phyloP scores from a whole-genome alignment of 2,797 vertebrate species.

The Onychomys torridus region DNA sequence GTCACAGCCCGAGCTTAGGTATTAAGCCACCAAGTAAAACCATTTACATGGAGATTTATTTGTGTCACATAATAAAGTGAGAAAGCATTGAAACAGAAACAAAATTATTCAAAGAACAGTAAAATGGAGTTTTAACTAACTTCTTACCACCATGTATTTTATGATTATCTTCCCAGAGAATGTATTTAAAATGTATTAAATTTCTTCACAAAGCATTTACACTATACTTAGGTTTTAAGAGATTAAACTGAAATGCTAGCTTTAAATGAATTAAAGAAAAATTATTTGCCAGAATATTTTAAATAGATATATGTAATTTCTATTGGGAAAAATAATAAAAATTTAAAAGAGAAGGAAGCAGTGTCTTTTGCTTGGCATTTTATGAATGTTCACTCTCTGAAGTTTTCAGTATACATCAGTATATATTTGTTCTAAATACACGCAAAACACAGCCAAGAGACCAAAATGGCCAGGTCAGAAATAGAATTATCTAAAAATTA shows the following conservation, averaged over 20 bases:
- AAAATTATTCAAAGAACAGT: conserved; percentile 60
- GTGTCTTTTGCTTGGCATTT: background rate
- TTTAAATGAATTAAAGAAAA: conserved; percentile 59
- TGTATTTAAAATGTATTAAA: conserved; percentile 67
- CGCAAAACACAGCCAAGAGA: too few relatives aligned
- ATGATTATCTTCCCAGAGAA: conserved; percentile 48
- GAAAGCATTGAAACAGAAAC: conserved; percentile 55
- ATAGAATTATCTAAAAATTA: background rate
- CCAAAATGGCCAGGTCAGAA: background rate
- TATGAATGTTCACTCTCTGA: background rate
- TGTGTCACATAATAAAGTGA: conserved; percentile 38
- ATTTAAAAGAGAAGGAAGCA: background rate
- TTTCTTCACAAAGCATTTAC: conserved; percentile 65
- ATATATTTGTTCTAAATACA: background rate
- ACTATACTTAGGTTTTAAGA: conserved; percentile 41
- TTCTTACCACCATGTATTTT: conserved; percentile 57
- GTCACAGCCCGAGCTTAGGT: background rate
- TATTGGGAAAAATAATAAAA: background rate
- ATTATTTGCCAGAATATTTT: background rate
- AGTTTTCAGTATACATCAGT: background rate
- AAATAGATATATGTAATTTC: background rate
- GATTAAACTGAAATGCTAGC: conserved; percentile 54
- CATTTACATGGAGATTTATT: background rate
- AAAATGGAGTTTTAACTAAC: conserved; percentile 52
- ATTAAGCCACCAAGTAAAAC: conserved; percentile 8